These are phyloP conservation scores for Athalia rosae DNA, from an alignment of 2,888 invertebrate species.

Conservation along the genomic window DNA sequence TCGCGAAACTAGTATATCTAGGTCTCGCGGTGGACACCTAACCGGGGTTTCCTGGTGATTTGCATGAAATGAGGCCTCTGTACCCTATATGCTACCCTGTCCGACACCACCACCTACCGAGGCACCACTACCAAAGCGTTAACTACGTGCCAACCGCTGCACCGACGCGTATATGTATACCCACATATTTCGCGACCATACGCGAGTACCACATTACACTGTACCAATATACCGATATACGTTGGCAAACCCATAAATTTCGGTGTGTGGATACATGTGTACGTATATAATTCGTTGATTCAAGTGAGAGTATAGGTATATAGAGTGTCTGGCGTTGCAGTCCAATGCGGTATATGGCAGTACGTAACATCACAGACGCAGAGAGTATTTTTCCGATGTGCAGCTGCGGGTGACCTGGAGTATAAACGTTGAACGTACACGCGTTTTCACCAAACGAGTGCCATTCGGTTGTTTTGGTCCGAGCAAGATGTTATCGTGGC, in stretches of 20 bases:
- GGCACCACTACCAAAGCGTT: slow-evolving; percentile 1
- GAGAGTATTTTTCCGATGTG: not conserved
- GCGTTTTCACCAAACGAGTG: slow-evolving; percentile 2
- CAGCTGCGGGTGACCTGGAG: slow-evolving; percentile 13
- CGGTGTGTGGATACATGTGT: too few relatives aligned
- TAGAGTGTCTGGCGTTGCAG: not conserved
- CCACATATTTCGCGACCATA: slow-evolving; percentile 6
- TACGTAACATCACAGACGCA: not conserved
- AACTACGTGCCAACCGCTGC: slow-evolving; percentile 4
- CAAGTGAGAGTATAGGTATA: not conserved
- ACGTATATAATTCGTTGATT: not conserved
- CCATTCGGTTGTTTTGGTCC: slow-evolving; percentile 1
- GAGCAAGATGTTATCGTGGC: slow-evolving; percentile 22
- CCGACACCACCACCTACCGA: not conserved
- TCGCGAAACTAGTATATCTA: slow-evolving; percentile 47
- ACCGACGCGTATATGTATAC: not conserved
- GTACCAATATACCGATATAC: not conserved
- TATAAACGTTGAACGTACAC: not conserved
- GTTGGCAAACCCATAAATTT: too few relatives aligned
- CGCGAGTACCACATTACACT: not conserved
- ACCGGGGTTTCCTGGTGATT: slow-evolving; percentile 65
- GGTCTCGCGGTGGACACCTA: slow-evolving; percentile 58
- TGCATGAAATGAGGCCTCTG: slow-evolving; percentile 66
- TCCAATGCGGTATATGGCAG: not conserved
- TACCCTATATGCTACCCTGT: slow-evolving; percentile 32